Percentiles rank a stretch among this genome's conserved stretches.
phyloP scores from a whole-genome alignment of 2,113 vertebrate genomes.

The Pteruthius melanotis region DNA sequence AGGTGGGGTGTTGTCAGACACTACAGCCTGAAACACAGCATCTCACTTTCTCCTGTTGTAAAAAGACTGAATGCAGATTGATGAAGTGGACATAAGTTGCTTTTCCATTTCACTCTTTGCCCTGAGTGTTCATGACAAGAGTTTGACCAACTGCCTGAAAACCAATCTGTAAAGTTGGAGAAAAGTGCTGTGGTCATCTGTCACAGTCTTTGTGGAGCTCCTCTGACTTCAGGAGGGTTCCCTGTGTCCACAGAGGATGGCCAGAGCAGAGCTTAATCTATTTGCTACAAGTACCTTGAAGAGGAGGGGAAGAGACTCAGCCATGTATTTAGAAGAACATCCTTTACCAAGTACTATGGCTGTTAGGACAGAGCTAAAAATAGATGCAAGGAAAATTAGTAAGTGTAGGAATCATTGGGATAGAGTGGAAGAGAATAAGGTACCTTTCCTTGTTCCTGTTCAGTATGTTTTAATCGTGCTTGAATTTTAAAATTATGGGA shows the following conservation, averaged over 20 bases:
- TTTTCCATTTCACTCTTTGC: background rate
- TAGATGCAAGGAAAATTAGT: background rate
- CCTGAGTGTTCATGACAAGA: background rate
- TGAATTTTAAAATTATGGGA: background rate
- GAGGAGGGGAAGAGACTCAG: background rate
- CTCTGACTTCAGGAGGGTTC: background rate
- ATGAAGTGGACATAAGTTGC: background rate
- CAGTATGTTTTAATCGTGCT: background rate
- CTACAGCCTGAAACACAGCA: rapidly evolving
- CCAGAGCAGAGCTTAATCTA: background rate
- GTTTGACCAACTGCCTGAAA: background rate
- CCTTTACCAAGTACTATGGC: background rate
- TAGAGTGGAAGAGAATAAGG: background rate
- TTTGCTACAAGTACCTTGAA: background rate
- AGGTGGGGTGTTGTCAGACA: background rate
- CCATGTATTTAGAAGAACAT: background rate
- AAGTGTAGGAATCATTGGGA: background rate
- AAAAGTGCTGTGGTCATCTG: background rate
- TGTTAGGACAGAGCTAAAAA: background rate
- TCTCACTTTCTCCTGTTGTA: background rate
- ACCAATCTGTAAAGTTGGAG: background rate
- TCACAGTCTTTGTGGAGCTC: background rate
- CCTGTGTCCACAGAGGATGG: background rate
- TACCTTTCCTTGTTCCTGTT: background rate
- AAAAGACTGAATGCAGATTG: background rate